Evolutionary conservation across 1,140 invertebrate species (phyloP).

Genomic region (Drosophila teissieri): DNA sequence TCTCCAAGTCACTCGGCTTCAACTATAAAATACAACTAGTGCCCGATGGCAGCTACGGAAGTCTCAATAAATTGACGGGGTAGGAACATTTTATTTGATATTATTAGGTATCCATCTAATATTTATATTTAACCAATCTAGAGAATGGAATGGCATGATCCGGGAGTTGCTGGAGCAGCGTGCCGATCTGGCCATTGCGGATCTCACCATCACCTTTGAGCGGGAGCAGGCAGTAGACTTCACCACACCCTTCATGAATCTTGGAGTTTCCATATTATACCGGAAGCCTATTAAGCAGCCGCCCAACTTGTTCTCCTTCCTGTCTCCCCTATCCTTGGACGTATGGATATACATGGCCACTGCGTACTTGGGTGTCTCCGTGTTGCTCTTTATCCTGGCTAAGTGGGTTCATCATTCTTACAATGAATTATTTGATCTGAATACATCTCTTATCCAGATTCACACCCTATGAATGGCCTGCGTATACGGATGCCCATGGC

Average conservation of each 20-base stretch:
- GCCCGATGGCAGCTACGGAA: slow-evolving; percentile 93
- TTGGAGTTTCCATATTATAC: slow-evolving; percentile 97
- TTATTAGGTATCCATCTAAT: not conserved
- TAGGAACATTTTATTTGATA: slow-evolving; percentile 10
- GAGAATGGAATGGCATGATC: slow-evolving; percentile 98
- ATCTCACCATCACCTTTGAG: slow-evolving; percentile 97
- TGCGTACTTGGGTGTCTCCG: slow-evolving; percentile 96
- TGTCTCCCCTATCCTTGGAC: slow-evolving; percentile 96
- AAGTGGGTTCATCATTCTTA: slow-evolving; percentile 87
- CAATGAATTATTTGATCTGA: too few relatives aligned
- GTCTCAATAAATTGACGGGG: slow-evolving; percentile 89
- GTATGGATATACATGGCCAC: slow-evolving; percentile 99
- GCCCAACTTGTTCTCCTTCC: slow-evolving; percentile 96
- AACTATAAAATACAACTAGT: slow-evolving; percentile 94
- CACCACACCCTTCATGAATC: slow-evolving; percentile 98
- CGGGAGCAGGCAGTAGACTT: slow-evolving; percentile 95
- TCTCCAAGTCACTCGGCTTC: slow-evolving; percentile 94
- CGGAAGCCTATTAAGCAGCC: slow-evolving; percentile 95
- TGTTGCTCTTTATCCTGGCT: slow-evolving; percentile 96
- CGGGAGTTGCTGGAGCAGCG: slow-evolving; percentile 94
- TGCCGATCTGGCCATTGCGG: slow-evolving; percentile 96
- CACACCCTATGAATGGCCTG: slow-evolving; percentile 97
- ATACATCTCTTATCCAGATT: slow-evolving; percentile 87
- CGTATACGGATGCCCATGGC: slow-evolving; percentile 91
- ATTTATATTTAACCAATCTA: slow-evolving; percentile 55